phyloP scores from a whole-genome alignment of 2,113 vertebrate genomes.

The Neofelis nebulosa region DNA sequence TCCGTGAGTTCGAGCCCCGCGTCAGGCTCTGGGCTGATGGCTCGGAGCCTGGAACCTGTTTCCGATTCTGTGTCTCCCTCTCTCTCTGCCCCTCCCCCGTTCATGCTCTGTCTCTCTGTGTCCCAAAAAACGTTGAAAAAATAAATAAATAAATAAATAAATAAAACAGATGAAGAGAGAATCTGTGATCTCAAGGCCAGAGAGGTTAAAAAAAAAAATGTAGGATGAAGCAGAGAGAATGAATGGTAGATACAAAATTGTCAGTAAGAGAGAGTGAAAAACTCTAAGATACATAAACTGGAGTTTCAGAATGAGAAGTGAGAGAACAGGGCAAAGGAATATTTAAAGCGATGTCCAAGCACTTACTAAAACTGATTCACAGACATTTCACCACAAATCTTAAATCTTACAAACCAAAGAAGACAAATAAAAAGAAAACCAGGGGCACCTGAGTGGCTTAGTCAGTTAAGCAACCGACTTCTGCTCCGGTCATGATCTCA shows the following conservation, averaged over 20 bases:
- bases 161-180: neutral
- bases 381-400: neutral
- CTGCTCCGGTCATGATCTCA: too few species aligned
- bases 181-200: neutral
- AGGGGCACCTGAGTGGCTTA: too few species aligned
- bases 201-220: slow-evolving; percentile 9
- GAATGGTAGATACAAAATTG: neutral
- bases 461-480: too few species aligned
- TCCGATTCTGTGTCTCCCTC: too few species aligned
- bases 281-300: neutral
- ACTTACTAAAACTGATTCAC: slow-evolving; percentile 21
- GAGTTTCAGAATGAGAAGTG: neutral
- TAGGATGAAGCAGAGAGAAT: neutral
- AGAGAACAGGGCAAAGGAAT: neutral
- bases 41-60: too few species aligned
- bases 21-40: too few species aligned
- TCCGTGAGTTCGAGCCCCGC: too few species aligned
- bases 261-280: neutral
- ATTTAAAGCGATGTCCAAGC: neutral
- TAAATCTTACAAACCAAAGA: neutral
- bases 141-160: too few species aligned
- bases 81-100: too few species aligned
- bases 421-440: neutral
- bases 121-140: too few species aligned
- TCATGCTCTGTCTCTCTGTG: too few species aligned